phyloP scores from a whole-genome alignment of 2,797 vertebrate genomes.

The Enteromius treurensis region DNA sequence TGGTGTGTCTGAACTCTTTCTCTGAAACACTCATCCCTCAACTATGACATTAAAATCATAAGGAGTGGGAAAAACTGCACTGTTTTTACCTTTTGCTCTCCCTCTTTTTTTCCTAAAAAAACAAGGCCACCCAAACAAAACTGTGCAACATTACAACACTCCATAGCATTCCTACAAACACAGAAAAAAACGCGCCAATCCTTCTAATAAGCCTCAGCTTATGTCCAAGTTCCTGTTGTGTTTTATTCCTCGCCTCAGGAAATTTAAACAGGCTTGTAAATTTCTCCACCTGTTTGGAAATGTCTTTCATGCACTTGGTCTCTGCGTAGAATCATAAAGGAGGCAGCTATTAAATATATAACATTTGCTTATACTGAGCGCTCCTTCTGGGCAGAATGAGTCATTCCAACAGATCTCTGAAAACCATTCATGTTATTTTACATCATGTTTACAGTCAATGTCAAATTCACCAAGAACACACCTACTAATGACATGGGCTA shows the following conservation, averaged over 20 bases:
- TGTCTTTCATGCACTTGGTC: slow-evolving; percentile 69
- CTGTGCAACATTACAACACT: slow-evolving; percentile 76
- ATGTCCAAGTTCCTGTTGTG: slow-evolving; percentile 70
- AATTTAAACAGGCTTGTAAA: slow-evolving; percentile 77
- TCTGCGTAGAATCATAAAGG: slow-evolving; percentile 72
- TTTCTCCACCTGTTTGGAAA: slow-evolving; percentile 81
- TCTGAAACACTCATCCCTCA: slow-evolving; percentile 1
- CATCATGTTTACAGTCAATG: slow-evolving; percentile 64
- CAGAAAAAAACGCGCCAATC: slow-evolving; percentile 63
- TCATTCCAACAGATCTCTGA: slow-evolving; percentile 70
- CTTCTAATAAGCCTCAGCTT: slow-evolving; percentile 64
- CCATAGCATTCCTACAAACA: slow-evolving; percentile 78
- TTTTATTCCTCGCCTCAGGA: slow-evolving; percentile 74
- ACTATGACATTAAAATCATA: not conserved
- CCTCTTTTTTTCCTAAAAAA: not conserved
- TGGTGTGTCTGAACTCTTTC: slow-evolving; percentile 24
- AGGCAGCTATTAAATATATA: slow-evolving; percentile 73
- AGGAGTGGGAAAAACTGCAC: not conserved
- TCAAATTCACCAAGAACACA: slow-evolving; percentile 35
- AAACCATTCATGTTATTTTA: slow-evolving; percentile 74
- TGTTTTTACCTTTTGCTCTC: not conserved
- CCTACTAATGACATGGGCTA: slow-evolving; percentile 26
- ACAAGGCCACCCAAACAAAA: slow-evolving; percentile 80
- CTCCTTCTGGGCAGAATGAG: slow-evolving; percentile 71
- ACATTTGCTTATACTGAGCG: slow-evolving; percentile 65